Percentiles rank a stretch among this genome's conserved stretches.
phyloP scores from a whole-genome alignment of 2,888 invertebrate species.

The Himalopsyche japonica region DNA sequence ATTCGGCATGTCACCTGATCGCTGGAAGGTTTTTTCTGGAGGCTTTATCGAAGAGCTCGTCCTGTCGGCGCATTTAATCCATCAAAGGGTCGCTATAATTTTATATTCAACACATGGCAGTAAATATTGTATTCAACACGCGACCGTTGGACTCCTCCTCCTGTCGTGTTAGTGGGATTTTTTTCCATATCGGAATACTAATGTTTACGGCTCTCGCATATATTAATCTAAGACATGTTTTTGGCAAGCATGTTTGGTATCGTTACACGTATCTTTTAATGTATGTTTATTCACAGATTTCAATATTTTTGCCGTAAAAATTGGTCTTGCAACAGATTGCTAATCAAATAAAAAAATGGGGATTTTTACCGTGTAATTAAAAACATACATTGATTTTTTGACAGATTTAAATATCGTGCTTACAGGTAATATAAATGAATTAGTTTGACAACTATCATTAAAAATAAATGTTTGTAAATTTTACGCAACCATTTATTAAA shows the following conservation, averaged over 20 bases:
- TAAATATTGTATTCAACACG: conserved; percentile 29
- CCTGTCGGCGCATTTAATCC: neutral
- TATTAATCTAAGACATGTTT: conserved; percentile 2
- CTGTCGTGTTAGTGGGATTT: neutral
- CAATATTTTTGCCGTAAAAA: neutral
- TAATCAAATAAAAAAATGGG: neutral
- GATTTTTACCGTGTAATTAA: too few species aligned
- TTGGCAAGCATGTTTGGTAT: neutral
- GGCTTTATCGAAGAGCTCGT: neutral
- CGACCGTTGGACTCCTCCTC: conserved; percentile 8
- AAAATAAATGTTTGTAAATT: neutral
- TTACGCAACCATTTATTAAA: neutral
- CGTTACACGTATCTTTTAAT: neutral
- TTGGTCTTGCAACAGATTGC: neutral
- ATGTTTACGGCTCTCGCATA: neutral
- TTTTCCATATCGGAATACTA: conserved; percentile 6
- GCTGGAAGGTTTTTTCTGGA: neutral
- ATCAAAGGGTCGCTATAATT: conserved; percentile 15
- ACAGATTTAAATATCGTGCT: neutral
- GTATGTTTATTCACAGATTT: neutral
- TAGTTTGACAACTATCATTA: neutral
- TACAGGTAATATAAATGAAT: neutral
- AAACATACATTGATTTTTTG: too few species aligned
- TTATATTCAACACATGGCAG: conserved; percentile 30
- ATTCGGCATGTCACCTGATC: neutral